phyloP scores from a whole-genome alignment of 2,888 invertebrate species.

The Hirtodrosophila cameraria region DNA sequence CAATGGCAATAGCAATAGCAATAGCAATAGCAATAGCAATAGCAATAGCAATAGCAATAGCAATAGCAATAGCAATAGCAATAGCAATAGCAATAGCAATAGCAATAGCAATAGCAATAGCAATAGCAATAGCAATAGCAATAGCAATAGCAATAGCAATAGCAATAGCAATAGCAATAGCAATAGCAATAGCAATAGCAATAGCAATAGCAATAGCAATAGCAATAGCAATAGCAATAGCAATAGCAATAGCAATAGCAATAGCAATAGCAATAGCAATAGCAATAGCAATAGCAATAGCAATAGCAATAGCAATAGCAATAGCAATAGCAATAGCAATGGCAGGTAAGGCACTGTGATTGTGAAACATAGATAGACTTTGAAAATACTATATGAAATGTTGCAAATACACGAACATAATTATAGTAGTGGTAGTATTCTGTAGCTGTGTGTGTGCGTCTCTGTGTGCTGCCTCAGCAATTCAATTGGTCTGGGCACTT shows the following conservation, averaged over 20 bases:
- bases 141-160: constrained; percentile 8
- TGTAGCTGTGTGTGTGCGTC: too few species aligned
- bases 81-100: constrained; percentile 11
- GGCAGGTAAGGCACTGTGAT: constrained; percentile 60
- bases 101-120: constrained; percentile 3
- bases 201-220: constrained; percentile 8
- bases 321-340: constrained; percentile 7
- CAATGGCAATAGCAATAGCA: constrained; percentile 32
- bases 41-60: constrained; percentile 13
- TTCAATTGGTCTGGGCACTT: constrained; percentile 74
- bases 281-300: constrained; percentile 7
- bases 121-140: constrained; percentile 9
- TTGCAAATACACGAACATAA: constrained; percentile 37
- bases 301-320: constrained; percentile 9
- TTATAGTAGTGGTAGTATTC: neutral
- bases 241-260: constrained; percentile 12
- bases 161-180: constrained; percentile 6
- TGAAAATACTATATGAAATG: constrained; percentile 72
- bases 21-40: constrained; percentile 4
- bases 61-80: constrained; percentile 3
- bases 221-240: constrained; percentile 2
- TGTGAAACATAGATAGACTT: constrained; percentile 71
- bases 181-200: constrained; percentile 7
- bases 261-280: constrained; percentile 6
- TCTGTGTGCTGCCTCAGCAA: constrained; percentile 40